These are phyloP conservation scores for Bradypodion pumilum DNA, from an alignment of 2,797 vertebrate genomes.

Conservation along the genomic window DNA sequence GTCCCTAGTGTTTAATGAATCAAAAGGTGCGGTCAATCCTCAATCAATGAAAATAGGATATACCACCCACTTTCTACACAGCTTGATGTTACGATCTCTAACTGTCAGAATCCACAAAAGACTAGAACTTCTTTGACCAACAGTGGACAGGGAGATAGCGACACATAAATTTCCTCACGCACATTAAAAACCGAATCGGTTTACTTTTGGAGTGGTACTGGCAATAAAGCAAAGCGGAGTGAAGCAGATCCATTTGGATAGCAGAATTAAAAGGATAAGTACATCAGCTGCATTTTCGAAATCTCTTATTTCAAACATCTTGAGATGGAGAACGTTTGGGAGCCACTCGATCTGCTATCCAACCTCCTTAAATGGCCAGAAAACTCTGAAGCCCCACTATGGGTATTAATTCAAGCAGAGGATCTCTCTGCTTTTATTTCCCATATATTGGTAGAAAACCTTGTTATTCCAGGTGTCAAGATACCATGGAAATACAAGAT, in stretches of 20 bases:
- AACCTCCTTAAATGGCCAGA: conserved; percentile 16
- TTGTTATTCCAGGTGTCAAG: conserved; percentile 7
- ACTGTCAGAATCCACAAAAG: not conserved
- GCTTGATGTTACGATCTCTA: not conserved
- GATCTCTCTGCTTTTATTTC: conserved; percentile 33
- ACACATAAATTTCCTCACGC: no score
- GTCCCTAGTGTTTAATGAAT: not conserved
- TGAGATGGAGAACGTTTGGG: not conserved
- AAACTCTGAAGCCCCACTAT: conserved; percentile 26
- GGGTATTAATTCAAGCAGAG: not conserved
- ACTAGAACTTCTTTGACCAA: no score
- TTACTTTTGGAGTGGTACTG: not conserved
- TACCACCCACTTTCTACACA: not conserved
- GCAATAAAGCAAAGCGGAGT: no score
- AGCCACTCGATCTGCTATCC: not conserved
- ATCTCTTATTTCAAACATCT: not conserved
- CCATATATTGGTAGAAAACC: not conserved
- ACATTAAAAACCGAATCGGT: no score
- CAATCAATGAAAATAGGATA: not conserved
- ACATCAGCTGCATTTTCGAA: not conserved
- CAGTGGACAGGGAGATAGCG: not conserved
- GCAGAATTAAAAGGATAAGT: not conserved
- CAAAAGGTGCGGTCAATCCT: not conserved
- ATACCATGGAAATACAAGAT: conserved; percentile 29
- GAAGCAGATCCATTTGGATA: not conserved